These are phyloP conservation scores for Resseliella maxima DNA, from an alignment of 2,888 invertebrate species.

Conservation along the genomic window DNA sequence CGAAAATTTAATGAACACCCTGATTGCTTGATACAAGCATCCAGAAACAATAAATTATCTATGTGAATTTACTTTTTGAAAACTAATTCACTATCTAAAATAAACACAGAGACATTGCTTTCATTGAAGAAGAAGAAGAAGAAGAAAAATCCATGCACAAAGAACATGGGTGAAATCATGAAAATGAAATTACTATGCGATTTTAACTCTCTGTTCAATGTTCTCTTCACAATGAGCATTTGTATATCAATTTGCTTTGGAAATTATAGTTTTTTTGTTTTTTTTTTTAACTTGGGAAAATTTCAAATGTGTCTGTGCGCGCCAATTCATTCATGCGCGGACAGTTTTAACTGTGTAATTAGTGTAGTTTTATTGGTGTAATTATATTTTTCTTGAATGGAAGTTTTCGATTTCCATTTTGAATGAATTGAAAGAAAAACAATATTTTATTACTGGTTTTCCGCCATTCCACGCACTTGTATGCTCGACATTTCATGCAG, in stretches of 20 bases:
- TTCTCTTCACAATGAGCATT: neutral
- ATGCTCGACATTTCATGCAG: neutral
- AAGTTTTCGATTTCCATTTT: constrained; percentile 17
- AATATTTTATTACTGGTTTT: neutral
- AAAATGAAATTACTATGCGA: neutral
- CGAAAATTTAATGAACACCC: neutral
- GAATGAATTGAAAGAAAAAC: neutral
- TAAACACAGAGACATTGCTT: too few relatives aligned
- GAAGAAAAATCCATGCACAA: neutral
- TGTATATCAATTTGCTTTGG: neutral
- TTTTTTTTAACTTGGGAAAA: neutral
- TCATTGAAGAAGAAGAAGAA: neutral
- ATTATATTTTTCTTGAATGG: constrained; percentile 17
- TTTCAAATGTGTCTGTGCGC: neutral
- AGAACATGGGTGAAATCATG: constrained; percentile 13
- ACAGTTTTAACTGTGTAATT: constrained; percentile 23
- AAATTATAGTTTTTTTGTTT: constrained; percentile 21
- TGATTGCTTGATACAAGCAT: neutral
- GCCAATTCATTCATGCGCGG: constrained; percentile 35
- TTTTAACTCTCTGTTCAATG: neutral
- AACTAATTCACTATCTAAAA: neutral
- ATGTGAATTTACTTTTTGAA: neutral
- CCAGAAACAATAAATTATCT: neutral
- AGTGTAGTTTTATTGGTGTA: neutral
- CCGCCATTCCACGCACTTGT: neutral